Evolutionary conservation across 2,888 invertebrate genomes (phyloP).

Genomic region (Entomobrya multifasciata): DNA sequence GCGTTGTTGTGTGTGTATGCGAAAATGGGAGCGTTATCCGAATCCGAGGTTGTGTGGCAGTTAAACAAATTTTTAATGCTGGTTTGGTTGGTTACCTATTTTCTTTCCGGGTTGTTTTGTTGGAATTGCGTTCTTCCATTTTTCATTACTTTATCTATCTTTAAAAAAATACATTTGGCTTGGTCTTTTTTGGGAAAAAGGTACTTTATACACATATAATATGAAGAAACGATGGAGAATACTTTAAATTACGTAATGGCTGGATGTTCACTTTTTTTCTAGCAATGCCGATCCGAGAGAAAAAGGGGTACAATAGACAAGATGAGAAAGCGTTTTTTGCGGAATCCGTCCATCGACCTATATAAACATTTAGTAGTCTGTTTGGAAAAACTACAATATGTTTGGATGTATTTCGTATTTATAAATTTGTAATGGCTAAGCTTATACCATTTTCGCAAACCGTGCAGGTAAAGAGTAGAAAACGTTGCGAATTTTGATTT

Average conservation of each 20-base stretch:
- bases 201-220: not conserved
- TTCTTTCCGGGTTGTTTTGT: no score
- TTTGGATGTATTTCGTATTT: no score
- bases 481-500: constrained; percentile 26
- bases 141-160: not conserved
- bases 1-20: no score
- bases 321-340: constrained; percentile 42
- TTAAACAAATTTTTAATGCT: constrained; percentile 2
- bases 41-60: not conserved
- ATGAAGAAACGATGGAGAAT: not conserved
- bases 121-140: no score
- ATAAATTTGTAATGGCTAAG: no score
- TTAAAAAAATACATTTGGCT: no score
- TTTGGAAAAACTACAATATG: not conserved
- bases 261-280: not conserved
- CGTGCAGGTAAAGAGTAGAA: not conserved
- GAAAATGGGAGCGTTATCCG: no score
- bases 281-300: not conserved
- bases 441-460: no score
- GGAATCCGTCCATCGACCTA: constrained; percentile 50
- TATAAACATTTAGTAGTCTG: not conserved
- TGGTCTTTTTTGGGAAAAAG: not conserved
- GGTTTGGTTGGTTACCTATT: not conserved
- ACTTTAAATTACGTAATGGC: not conserved
- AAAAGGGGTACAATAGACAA: not conserved